Percentiles rank a stretch among this genome's conserved stretches.
phyloP scores from a whole-genome alignment of 2,888 invertebrate species.

The Cephus pulcher region DNA sequence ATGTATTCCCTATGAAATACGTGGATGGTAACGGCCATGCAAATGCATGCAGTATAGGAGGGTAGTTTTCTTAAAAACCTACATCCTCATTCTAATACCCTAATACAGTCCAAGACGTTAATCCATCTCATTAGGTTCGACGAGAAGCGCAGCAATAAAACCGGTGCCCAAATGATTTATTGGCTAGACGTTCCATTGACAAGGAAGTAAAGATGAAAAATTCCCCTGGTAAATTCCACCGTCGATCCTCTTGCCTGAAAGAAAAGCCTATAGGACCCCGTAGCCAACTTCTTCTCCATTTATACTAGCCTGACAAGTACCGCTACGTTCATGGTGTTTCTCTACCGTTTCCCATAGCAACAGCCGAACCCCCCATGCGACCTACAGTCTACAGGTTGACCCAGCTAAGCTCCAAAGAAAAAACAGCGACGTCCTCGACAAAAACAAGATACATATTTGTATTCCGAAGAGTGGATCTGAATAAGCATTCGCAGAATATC shows the following conservation, averaged over 20 bases:
- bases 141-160: conserved; percentile 20
- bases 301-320: conserved; percentile 29
- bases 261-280: neutral
- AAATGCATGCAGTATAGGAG: neutral
- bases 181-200: neutral
- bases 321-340: conserved; percentile 30
- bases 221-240: neutral
- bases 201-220: neutral
- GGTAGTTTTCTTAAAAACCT: conserved; percentile 9
- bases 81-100: conserved; percentile 33
- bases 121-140: conserved; percentile 47
- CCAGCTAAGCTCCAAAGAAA: neutral
- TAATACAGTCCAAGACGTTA: conserved; percentile 47
- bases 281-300: conserved; percentile 7
- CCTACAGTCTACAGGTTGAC: neutral
- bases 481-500: neutral
- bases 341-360: conserved; percentile 34
- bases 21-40: neutral
- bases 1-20: neutral
- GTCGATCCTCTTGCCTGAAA: neutral
- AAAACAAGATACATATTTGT: neutral
- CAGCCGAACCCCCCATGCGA: neutral
- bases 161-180: neutral
- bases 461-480: neutral
- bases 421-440: neutral